phyloP scores from a whole-genome alignment of 2,888 invertebrate genomes.

The Acrocyrtus sp. region DNA sequence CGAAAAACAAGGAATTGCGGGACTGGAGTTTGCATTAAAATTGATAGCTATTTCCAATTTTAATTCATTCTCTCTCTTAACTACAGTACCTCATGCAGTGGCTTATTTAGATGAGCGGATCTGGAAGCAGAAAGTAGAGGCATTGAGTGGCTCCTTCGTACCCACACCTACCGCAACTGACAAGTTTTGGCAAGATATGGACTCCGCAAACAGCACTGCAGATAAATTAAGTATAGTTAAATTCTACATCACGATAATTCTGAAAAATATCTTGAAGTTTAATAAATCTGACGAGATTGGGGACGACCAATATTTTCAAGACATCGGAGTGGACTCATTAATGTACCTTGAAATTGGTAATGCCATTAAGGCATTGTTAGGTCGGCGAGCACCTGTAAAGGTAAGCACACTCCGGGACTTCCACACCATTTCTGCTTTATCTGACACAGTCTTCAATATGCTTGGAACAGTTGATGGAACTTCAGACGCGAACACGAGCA shows the following conservation, averaged over 20 bases:
- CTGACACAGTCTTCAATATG: no score
- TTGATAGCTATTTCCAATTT: background rate
- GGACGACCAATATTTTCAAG: slow-evolving; percentile 20
- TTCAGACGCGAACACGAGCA: no score
- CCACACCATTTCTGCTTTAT: slow-evolving; percentile 15
- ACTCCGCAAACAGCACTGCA: background rate
- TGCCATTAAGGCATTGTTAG: slow-evolving; percentile 25
- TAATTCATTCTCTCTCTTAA: no score
- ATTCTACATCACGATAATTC: background rate
- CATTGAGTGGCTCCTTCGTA: background rate
- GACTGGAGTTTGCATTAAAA: background rate
- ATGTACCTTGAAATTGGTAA: slow-evolving; percentile 42
- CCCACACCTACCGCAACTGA: slow-evolving; percentile 12
- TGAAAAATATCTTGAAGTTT: slow-evolving; percentile 11
- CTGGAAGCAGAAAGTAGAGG: no score
- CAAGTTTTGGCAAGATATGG: slow-evolving; percentile 48
- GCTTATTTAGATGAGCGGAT: slow-evolving; percentile 47
- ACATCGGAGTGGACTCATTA: slow-evolving; percentile 32
- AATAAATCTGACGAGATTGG: slow-evolving; percentile 5
- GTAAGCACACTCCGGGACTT: slow-evolving; percentile 23
- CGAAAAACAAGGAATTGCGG: background rate
- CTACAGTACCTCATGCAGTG: slow-evolving; percentile 9
- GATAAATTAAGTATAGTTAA: slow-evolving; percentile 7
- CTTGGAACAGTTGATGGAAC: no score
- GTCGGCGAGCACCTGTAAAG: slow-evolving; percentile 18